Evolutionary conservation across 2,797 vertebrate genomes (phyloP).

Genomic region (Enoplosus armatus): DNA sequence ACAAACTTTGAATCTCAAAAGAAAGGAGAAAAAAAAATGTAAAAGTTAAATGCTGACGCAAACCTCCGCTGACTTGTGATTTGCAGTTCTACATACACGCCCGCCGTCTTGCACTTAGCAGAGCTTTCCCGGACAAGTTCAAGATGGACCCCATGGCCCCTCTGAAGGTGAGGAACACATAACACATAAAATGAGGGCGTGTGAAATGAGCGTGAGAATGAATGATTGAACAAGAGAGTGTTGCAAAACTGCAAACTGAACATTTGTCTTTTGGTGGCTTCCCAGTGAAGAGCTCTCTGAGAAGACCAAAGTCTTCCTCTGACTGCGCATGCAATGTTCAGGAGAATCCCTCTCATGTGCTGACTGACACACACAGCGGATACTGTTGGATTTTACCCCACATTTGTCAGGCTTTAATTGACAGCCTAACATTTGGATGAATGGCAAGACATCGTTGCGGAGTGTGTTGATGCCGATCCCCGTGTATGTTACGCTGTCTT

Average conservation of each 20-base stretch:
- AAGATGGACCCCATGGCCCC: constrained; percentile 87
- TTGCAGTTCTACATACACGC: constrained; percentile 93
- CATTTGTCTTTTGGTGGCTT: background rate
- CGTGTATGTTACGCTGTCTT: no score
- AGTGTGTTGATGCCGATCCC: constrained; percentile 1
- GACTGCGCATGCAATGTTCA: background rate
- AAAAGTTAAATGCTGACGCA: background rate
- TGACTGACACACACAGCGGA: constrained; percentile 12
- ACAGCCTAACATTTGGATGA: constrained; percentile 79
- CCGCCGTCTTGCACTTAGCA: constrained; percentile 91
- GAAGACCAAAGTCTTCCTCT: background rate
- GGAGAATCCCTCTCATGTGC: background rate
- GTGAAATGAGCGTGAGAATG: background rate
- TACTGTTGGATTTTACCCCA: constrained; percentile 24
- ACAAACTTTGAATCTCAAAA: background rate
- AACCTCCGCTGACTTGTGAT: constrained; percentile 42
- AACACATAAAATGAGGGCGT: background rate
- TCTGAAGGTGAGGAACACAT: constrained; percentile 83
- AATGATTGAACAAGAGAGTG: background rate
- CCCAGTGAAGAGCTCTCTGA: background rate
- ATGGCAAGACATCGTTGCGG: constrained; percentile 44
- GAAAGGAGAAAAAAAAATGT: background rate
- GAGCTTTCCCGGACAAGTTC: constrained; percentile 93
- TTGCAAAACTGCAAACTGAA: background rate
- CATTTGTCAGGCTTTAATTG: constrained; percentile 71